Evolutionary conservation across 1,140 invertebrate genomes (phyloP), one percentile per base, ranked within the genome.

Genomic region (Drosophila baimaii): DNA sequence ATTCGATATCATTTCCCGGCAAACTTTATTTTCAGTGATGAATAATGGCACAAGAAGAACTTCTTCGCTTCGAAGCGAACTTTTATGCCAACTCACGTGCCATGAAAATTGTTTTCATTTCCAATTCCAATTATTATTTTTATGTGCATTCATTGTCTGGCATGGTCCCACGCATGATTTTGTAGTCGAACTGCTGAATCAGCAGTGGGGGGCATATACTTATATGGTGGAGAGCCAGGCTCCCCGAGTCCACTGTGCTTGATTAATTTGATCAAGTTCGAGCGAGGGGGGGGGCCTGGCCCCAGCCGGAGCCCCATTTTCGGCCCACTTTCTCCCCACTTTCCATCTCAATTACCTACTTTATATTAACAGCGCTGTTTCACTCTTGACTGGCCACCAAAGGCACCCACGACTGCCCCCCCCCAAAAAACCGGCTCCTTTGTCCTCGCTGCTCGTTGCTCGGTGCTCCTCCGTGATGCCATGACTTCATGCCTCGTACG

Each of bases 51-150:
- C 12, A 31, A 37, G 13, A n/a, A 39, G 43, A 15, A 39, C 23
- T 56, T 31, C 3, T 21, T 33, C 23, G 9, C n/a, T 27, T 7
- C 12, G 17, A 3, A 15, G 21, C 9, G 0, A 49, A 17, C 35
- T 61, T 75, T 86, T 80, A 41, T 84, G 80, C 85, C 73, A 54
- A 74, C 61, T 89, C 84, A 89, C 80, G 57, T 56, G 61, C 69
- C 69, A 84, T 88, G 80, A 88, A 89, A 88, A 89, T 80, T 88
- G 83, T 83, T 89, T 89, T 83, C 66, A 70, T 77, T 77, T 78
- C 49, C 79, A 88, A 83, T 83, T 83, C 84, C 83, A 88, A 88
- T 88, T 89, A 88, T 89, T 89, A 89, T 89, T 89, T 88, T 88
- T 88, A 83, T 86, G 83, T 86, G 68, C 76, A 89, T 80, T 88